phyloP scores from a whole-genome alignment of 2,888 invertebrate species.

The Pedicia rivosa region DNA sequence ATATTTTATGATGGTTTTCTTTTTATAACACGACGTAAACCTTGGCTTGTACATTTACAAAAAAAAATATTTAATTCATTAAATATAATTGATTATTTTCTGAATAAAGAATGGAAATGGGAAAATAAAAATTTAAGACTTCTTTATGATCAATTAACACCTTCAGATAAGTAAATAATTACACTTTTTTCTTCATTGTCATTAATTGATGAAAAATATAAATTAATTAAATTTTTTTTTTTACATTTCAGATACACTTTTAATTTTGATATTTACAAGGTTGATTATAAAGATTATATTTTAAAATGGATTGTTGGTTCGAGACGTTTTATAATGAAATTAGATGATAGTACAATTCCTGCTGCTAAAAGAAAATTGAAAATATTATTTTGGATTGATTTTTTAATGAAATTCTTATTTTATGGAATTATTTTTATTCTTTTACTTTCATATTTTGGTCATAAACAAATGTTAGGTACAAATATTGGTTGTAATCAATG shows the following conservation, averaged over 20 bases:
- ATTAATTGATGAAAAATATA: no score
- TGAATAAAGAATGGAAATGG: slow-evolving; percentile 32
- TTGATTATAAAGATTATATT: slow-evolving; percentile 23
- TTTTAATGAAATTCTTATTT: no score
- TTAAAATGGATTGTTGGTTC: slow-evolving; percentile 33
- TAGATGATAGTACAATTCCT: slow-evolving; percentile 20
- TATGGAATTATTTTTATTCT: no score
- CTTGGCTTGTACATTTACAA: slow-evolving; percentile 31
- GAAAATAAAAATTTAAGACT: slow-evolving; percentile 20
- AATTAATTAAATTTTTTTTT: no score
- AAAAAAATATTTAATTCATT: slow-evolving; percentile 31
- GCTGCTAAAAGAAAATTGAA: slow-evolving; percentile 11
- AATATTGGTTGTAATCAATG: no score
- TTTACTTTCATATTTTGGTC: no score
- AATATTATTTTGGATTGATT: slow-evolving; percentile 5
- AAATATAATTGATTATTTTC: slow-evolving; percentile 32
- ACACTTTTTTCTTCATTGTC: background rate
- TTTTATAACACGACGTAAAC: slow-evolving; percentile 32
- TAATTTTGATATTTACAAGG: slow-evolving; percentile 29
- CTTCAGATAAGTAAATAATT: slow-evolving; percentile 2
- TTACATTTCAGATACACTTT: slow-evolving; percentile 25
- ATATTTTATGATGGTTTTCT: slow-evolving; percentile 33
- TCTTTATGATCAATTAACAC: slow-evolving; percentile 18
- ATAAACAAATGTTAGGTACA: no score
- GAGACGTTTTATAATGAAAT: slow-evolving; percentile 31